Conservation (phyloP, 2,797 vertebrate species). For the Centropyge bicolor region DNA sequence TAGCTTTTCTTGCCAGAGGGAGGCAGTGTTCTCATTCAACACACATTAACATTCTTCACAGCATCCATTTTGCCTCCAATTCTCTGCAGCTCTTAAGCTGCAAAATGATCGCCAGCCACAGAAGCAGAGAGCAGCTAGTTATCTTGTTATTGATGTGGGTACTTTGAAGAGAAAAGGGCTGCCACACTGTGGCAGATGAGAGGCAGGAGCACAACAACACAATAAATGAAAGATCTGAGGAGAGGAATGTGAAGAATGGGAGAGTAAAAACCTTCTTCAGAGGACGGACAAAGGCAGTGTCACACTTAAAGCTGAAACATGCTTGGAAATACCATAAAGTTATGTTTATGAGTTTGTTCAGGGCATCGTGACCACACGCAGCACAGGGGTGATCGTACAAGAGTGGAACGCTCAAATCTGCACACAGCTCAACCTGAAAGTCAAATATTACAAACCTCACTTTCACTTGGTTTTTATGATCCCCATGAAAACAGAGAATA, state of each 20-base stretch:
- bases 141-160: slow-evolving; percentile 73
- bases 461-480: slow-evolving; percentile 14
- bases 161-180: slow-evolving; percentile 55
- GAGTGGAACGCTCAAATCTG: slow-evolving; percentile 11
- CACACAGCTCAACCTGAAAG: slow-evolving; percentile 9
- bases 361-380: slow-evolving; percentile 41
- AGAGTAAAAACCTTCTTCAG: slow-evolving; percentile 47
- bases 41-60: slow-evolving; percentile 62
- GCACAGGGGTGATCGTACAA: not conserved
- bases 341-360: slow-evolving; percentile 38
- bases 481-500: slow-evolving; percentile 14
- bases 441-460: slow-evolving; percentile 21
- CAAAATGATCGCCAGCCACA: slow-evolving; percentile 79
- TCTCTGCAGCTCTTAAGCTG: slow-evolving; percentile 73
- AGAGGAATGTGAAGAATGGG: slow-evolving; percentile 72
- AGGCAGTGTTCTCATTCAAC: slow-evolving; percentile 75
- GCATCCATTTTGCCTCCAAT: slow-evolving; percentile 85
- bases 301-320: slow-evolving; percentile 62
- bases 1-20: slow-evolving; percentile 68
- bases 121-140: slow-evolving; percentile 62
- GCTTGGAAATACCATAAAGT: slow-evolving; percentile 55
- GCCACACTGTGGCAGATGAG: slow-evolving; percentile 31
- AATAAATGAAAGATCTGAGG: slow-evolving; percentile 62
- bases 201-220: slow-evolving; percentile 51
- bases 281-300: slow-evolving; percentile 35